Evolutionary conservation across 2,888 invertebrate genomes (phyloP).

Genomic region (Dichetophora obliterata): DNA sequence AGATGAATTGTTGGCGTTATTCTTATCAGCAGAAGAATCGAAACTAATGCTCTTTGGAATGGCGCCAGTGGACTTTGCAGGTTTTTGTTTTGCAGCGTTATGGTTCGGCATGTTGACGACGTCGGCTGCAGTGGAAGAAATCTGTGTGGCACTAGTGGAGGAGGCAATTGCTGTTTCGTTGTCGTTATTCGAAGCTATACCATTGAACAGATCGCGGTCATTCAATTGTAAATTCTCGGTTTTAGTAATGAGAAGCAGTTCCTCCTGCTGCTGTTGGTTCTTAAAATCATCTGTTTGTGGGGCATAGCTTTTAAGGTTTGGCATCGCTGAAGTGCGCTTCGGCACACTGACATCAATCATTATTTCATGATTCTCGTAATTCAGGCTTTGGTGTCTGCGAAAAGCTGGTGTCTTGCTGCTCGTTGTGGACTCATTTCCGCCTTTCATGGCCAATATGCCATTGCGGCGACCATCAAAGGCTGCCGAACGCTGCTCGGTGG

Average conservation of each 20-base stretch:
- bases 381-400: conserved; percentile 66
- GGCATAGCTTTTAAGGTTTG: conserved; percentile 49
- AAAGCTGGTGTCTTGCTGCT: conserved; percentile 42
- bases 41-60: conserved; percentile 94
- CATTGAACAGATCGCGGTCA: conserved; percentile 37
- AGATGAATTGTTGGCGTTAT: conserved; percentile 62
- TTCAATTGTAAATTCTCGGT: conserved; percentile 61
- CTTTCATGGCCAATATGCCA: conserved; percentile 64
- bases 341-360: conserved; percentile 56
- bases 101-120: neutral
- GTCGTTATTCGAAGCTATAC: conserved; percentile 12
- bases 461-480: conserved; percentile 68
- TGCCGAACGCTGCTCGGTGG: conserved; percentile 65
- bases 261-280: conserved; percentile 57
- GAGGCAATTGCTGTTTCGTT: conserved; percentile 38
- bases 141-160: conserved; percentile 35
- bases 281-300: conserved; percentile 62
- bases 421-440: conserved; percentile 42
- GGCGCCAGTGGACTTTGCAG: conserved; percentile 80
- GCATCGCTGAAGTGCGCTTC: conserved; percentile 53
- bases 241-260: conserved; percentile 61
- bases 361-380: conserved; percentile 69
- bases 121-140: conserved; percentile 15
- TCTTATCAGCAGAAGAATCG: conserved; percentile 88
- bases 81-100: conserved; percentile 59